Conservation (phyloP, 2,888 invertebrate genomes). For the Diarsia mendica region DNA sequence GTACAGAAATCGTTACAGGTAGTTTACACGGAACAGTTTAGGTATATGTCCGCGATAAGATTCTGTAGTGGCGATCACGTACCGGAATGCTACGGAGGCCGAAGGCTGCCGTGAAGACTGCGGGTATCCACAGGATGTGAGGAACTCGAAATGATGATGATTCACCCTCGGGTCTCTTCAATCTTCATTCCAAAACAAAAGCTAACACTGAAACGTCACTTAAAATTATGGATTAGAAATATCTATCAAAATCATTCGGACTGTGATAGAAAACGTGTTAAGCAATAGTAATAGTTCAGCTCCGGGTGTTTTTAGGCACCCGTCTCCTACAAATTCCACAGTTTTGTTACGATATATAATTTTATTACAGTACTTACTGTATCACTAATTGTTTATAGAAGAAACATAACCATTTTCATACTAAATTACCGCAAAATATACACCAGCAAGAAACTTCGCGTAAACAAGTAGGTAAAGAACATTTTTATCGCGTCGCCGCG, state of each 20-base stretch:
- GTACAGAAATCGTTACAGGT: background rate
- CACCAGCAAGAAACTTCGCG: background rate
- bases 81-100: too few relatives aligned
- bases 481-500: constrained; percentile 55
- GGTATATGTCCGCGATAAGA: too few relatives aligned
- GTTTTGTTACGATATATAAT: background rate
- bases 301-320: background rate
- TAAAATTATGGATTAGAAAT: background rate
- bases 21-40: background rate
- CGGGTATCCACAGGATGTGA: too few relatives aligned
- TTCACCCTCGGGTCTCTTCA: background rate
- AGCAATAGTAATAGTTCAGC: background rate
- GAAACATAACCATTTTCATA: background rate
- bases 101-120: too few relatives aligned
- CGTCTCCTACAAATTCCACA: background rate
- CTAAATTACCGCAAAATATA: background rate
- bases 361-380: background rate
- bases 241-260: background rate
- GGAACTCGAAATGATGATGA: background rate
- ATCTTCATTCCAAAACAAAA: background rate
- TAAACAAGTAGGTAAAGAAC: constrained; percentile 25
- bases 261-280: background rate
- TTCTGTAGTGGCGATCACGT: too few relatives aligned
- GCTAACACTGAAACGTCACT: background rate
- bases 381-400: background rate